phyloP scores from a whole-genome alignment of 1,140 invertebrate genomes.

The Meloidogyne hapla region DNA sequence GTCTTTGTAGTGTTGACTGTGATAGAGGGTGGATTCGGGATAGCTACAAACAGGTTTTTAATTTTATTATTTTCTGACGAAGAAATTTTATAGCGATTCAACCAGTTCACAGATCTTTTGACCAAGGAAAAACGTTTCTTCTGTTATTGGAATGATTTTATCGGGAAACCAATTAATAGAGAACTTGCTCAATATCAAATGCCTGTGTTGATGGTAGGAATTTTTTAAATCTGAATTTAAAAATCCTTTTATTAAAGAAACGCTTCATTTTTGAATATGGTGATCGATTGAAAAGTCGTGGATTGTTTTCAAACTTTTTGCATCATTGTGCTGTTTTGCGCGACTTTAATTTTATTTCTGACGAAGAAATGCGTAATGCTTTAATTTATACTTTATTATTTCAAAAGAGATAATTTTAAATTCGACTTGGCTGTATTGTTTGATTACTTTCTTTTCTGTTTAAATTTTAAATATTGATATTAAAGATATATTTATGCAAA shows the following conservation, averaged over 20 bases:
- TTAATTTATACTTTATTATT: background rate
- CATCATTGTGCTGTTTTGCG: background rate
- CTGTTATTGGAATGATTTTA: background rate
- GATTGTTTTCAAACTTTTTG: background rate
- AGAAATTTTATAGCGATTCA: background rate
- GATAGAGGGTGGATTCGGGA: background rate
- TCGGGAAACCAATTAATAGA: background rate
- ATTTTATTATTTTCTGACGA: background rate
- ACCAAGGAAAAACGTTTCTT: background rate
- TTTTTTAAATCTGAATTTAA: background rate
- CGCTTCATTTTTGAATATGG: slow-evolving; percentile 8
- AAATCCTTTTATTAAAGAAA: background rate
- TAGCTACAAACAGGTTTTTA: background rate
- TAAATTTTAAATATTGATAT: no score
- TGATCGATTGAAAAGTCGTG: background rate
- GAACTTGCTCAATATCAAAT: background rate
- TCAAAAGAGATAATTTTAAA: background rate
- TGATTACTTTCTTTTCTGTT: no score
- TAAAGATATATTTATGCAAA: no score
- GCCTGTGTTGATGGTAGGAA: background rate
- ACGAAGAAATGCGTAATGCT: background rate
- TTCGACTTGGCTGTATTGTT: no score
- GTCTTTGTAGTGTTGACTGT: background rate
- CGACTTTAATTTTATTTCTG: background rate
- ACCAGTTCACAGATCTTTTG: background rate